Evolutionary conservation across 2,113 vertebrate species (phyloP), one percentile per base, ranked within the genome.

Genomic region (Gnathonemus longibarbis): DNA sequence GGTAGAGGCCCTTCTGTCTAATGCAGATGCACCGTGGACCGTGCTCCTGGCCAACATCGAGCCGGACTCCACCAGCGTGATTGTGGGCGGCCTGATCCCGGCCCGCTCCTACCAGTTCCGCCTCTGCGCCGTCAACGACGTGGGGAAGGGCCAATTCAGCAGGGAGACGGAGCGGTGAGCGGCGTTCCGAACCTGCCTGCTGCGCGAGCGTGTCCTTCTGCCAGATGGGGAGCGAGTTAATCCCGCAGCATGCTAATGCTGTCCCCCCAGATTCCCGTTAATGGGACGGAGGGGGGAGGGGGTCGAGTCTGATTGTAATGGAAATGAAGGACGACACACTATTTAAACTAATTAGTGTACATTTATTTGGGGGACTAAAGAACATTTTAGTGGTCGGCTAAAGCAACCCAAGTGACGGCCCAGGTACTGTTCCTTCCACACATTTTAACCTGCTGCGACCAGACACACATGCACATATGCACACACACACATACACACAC

Each of bases 91-190:
- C 88, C 95, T 99, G 92, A 97, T 98, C 66, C 98, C 98, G 0
- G 98, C 98, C 0, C 97, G 98, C 15, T 99, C 98, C 49, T 99
- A 99, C 93, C 98, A 98, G 94, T 99, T 99, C 94, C 98, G 97
- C 74, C 96, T 99, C 87, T 98, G 98, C 0, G 98, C 98, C 0
- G 95, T 98, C 83, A 99, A 99, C 0, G 98, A 99, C 0, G 98
- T 99, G 92, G 98, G 98, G 89, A 96, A 96, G 91, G 97, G 98
- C 0, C 98, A 99, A 93, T 98, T 99, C 95, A 99, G 98, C 96
- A 97, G 97, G 94, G 98, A 98, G 94, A 99, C 98, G 0, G 97
- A 98, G 91, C 97, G 98, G 98, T 98, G 92, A 95, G 97, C 31
- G 21, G 24, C 24, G 2, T 15, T 86, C 6, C n/a, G 39, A 6